phyloP scores from a whole-genome alignment of 2,888 invertebrate species.

The Muschampia staudingeri region DNA sequence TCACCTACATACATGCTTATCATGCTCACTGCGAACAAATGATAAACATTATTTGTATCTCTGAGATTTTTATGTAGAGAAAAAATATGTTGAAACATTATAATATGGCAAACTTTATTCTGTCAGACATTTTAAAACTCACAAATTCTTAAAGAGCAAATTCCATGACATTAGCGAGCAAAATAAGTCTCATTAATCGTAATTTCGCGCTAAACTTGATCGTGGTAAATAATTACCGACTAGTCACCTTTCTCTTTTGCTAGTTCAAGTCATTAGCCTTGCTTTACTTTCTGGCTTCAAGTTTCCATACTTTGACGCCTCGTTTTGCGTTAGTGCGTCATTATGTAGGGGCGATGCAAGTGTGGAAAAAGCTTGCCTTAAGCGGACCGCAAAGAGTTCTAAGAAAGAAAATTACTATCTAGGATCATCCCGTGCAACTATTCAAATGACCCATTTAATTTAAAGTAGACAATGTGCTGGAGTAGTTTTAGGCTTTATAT shows the following conservation, averaged over 20 bases:
- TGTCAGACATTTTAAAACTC: not conserved
- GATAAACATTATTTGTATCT: not conserved
- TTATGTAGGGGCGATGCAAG: not conserved
- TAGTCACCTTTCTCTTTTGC: conserved; percentile 49
- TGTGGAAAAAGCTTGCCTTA: conserved; percentile 15
- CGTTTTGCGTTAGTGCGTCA: conserved; percentile 1
- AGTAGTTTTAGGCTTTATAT: not conserved
- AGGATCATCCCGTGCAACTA: not conserved
- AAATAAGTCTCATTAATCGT: conserved; percentile 35
- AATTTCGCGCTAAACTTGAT: conserved; percentile 45
- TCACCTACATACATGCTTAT: conserved; percentile 4
- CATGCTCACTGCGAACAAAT: not conserved
- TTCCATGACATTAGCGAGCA: conserved; percentile 28
- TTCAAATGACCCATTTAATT: not conserved
- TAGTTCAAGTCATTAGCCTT: conserved; percentile 49
- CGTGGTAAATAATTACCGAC: conserved; percentile 44
- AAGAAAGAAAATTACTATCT: conserved; percentile 15
- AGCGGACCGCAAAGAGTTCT: not conserved
- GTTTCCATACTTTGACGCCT: conserved; percentile 29
- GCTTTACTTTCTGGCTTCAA: conserved; percentile 46
- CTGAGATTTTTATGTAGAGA: not conserved
- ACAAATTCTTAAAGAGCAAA: not conserved
- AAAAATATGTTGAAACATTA: not conserved
- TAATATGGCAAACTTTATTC: not conserved
- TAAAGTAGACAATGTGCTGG: not conserved